Percentiles rank a stretch among this genome's conserved stretches.
Conservation (phyloP, 92 coral and sea anemone genomes). For the Parazoanthus darwini region DNA sequence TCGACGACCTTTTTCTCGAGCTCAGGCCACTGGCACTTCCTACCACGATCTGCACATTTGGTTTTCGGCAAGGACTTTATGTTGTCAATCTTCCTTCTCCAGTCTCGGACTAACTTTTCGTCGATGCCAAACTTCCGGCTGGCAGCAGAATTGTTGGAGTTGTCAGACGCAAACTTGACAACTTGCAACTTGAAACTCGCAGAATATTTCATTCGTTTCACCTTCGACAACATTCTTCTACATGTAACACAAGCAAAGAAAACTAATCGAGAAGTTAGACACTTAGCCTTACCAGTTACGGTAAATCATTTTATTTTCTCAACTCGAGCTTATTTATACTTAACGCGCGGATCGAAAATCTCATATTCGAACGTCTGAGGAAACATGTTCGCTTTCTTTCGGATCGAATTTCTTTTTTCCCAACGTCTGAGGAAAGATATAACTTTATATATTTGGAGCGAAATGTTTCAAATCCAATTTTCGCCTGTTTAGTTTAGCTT, state of each 20-base stretch:
- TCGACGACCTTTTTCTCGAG: slow-evolving; percentile 42
- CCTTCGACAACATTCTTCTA: slow-evolving; percentile 8
- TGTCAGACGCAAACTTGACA: slow-evolving; percentile 45
- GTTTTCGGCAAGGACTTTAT: slow-evolving; percentile 31
- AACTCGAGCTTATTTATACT: slow-evolving; percentile 15
- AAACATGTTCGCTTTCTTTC: slow-evolving; percentile 16
- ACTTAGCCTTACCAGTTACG: slow-evolving; percentile 17
- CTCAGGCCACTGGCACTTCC: slow-evolving; percentile 70
- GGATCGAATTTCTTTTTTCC: background rate
- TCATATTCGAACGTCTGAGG: slow-evolving; percentile 6
- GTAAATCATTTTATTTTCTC: slow-evolving; percentile 18
- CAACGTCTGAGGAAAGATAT: background rate
- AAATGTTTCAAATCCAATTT: too few species aligned
- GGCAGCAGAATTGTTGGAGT: slow-evolving; percentile 56
- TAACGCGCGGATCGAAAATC: slow-evolving; percentile 5
- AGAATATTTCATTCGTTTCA: slow-evolving; percentile 40
- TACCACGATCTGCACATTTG: slow-evolving; percentile 61
- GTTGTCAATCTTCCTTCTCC: slow-evolving; percentile 46
- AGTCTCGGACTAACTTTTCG: slow-evolving; percentile 59
- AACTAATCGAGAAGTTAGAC: slow-evolving; percentile 8
- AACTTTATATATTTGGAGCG: background rate
- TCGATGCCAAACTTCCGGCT: slow-evolving; percentile 55
- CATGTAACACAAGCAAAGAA: slow-evolving; percentile 9
- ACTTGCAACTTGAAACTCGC: slow-evolving; percentile 57
- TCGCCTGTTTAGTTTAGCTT: background rate